A percentile compares a stretch with the other conserved stretches of the same genome.
phyloP scores from a whole-genome alignment of 2,888 invertebrate species.

The Noctua comes region DNA sequence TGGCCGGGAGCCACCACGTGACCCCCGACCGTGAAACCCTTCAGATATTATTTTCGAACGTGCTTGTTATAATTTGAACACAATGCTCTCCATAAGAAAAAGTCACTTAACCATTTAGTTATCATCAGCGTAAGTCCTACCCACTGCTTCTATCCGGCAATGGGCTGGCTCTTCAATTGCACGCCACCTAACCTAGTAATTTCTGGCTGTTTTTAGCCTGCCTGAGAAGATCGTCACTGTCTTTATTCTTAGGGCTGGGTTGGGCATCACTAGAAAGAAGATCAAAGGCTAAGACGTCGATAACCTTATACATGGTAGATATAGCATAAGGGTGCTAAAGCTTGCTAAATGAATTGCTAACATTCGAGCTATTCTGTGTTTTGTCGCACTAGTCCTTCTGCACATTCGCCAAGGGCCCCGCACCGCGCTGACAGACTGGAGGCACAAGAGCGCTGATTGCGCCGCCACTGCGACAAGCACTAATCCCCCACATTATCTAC shows the following conservation, averaged over 20 bases:
- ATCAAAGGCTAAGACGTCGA: not conserved
- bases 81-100: not conserved
- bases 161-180: not conserved
- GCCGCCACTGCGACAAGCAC: constrained; percentile 39
- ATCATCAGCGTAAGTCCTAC: not conserved
- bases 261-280: not conserved
- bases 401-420: not conserved
- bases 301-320: not conserved
- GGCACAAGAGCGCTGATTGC: constrained; percentile 76
- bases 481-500: constrained; percentile 75
- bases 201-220: not conserved
- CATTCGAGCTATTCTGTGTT: not conserved
- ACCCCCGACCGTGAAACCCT: not conserved
- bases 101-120: not conserved
- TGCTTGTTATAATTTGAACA: not conserved
- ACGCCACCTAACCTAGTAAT: not conserved
- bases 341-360: no score
- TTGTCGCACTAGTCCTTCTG: constrained; percentile 30
- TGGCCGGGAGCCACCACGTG: no score
- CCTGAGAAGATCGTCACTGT: not conserved
- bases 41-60: not conserved
- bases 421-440: constrained; percentile 21
- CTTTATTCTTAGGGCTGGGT: no score
- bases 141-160: not conserved
- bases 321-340: not conserved